Evolutionary conservation across 2,113 vertebrate genomes (phyloP), one percentile per base, ranked within the genome.

Genomic region (Xiphias gladius): DNA sequence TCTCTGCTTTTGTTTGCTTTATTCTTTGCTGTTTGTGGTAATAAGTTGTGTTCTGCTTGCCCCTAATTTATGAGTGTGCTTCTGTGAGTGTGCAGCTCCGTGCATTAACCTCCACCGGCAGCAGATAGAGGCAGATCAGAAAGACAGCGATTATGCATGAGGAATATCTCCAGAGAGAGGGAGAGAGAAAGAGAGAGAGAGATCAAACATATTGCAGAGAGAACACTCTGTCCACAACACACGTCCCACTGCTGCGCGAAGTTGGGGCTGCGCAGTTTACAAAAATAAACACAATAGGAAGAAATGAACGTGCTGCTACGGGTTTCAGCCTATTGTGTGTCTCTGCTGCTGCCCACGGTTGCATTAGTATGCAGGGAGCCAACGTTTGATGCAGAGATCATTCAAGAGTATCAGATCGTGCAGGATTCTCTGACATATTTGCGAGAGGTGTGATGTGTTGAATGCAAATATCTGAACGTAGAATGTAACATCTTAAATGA

Each of bases 111-210:
- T 87, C 88, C 88, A 88, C 69, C 83, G 76, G 79, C 72, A 76
- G 84, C 69, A 86, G 79, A 90, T 85, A 87, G 83, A 91, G 79
- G 86, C 87, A 89, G 87, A 88, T 91, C 85, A 92, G 87, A 94
- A 91, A 90, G 87, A 86, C 87, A 80, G 87, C 66, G 86, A 93
- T 94, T 94, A 94, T 94, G 92, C 92, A 92, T 91, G 89, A 92
- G 83, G 81, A 89, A 93, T 88, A 88, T 93, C 92, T 92, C 92
- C 75, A 69, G 74, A 74, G 72, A 64, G 84, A 86, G 63, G 32
- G 67, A 82, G 74, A 57, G 52, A 81, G 73, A 72, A 59, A 63
- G 86, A 82, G 46, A 39, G 72, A 79, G 70, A 80, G 89, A 91
- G 79, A 90, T 91, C 81, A 92, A 92, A 91, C 91, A 81, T 48